phyloP scores from a whole-genome alignment of 2,888 invertebrate genomes.

The Baccha elongata region DNA sequence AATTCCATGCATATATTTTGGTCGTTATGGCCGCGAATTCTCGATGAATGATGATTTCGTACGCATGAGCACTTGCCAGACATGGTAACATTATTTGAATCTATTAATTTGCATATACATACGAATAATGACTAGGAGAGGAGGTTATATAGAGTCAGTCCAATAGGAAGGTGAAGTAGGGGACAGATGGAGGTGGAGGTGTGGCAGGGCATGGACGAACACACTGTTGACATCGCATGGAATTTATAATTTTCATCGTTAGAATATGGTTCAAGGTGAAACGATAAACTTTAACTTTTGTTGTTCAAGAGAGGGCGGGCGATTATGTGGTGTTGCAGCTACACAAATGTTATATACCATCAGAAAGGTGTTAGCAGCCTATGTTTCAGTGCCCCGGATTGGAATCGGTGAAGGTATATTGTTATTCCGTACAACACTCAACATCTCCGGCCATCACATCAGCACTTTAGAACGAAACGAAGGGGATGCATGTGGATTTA shows the following conservation, averaged over 20 bases:
- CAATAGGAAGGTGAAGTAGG: background rate
- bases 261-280: constrained; percentile 75
- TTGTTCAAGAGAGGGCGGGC: constrained; percentile 11
- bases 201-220: constrained; percentile 42
- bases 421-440: constrained; percentile 56
- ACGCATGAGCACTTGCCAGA: constrained; percentile 70
- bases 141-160: constrained; percentile 15
- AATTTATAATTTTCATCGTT: constrained; percentile 68
- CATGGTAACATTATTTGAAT: constrained; percentile 45
- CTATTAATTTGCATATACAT: constrained; percentile 70
- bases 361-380: constrained; percentile 39
- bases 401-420: constrained; percentile 52
- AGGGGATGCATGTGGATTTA: constrained; percentile 43
- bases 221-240: constrained; percentile 71
- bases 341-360: background rate
- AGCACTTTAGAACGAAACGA: background rate
- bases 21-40: constrained; percentile 66
- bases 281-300: constrained; percentile 69
- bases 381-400: constrained; percentile 34
- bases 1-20: constrained; percentile 30
- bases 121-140: constrained; percentile 39
- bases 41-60: constrained; percentile 65
- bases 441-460: background rate
- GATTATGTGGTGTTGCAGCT: constrained; percentile 10
- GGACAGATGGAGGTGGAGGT: background rate